Percentiles rank a stretch among this genome's conserved stretches.
phyloP scores from a whole-genome alignment of 2,797 vertebrate genomes.

The Hapalemur alaotrensis region DNA sequence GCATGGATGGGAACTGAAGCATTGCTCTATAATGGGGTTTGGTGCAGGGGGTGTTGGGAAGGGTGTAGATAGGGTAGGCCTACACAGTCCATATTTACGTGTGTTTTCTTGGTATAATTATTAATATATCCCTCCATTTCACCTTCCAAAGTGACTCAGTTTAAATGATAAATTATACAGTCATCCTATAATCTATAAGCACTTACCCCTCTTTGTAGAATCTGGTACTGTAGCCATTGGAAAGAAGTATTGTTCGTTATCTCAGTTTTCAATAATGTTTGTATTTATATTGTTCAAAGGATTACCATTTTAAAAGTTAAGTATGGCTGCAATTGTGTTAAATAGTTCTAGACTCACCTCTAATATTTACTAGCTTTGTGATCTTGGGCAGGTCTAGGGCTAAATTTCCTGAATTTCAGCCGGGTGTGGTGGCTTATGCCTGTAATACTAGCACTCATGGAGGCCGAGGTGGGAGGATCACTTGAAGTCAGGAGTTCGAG shows the following conservation, averaged over 20 bases:
- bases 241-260: not conserved
- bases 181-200: not conserved
- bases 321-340: no score
- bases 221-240: not conserved
- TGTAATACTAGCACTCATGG: no score
- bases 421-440: fast-evolving
- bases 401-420: not conserved
- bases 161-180: not conserved
- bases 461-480: no score
- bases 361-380: not conserved
- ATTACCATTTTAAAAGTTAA: not conserved
- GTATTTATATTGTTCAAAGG: not conserved
- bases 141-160: not conserved
- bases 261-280: not conserved
- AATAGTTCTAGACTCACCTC: not conserved
- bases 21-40: not conserved
- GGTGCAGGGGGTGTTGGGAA: not conserved
- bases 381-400: not conserved
- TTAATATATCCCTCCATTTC: not conserved
- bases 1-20: not conserved
- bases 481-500: no score
- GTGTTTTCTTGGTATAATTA: not conserved
- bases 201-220: not conserved
- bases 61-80: no score
- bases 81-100: not conserved